A percentile compares a stretch with the other conserved stretches of the same genome.
Evolutionary conservation across 2,113 vertebrate species (phyloP).

Genomic region (Varanus komodoensis): DNA sequence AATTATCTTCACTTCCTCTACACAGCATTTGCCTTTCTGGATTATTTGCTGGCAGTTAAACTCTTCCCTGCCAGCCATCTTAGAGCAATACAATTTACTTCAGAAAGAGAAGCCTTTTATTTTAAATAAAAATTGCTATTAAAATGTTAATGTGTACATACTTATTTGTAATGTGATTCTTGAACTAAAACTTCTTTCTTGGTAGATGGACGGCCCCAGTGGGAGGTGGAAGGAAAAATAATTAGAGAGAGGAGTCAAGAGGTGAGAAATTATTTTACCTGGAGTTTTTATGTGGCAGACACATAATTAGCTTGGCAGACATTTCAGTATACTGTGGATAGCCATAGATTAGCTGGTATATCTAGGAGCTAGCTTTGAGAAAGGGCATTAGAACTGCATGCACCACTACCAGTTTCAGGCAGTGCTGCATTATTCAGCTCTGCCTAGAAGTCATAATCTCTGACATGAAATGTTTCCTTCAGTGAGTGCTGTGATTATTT

Average conservation of each 20-base stretch:
- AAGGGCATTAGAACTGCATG: neutral
- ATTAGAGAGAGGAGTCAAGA: slow-evolving; percentile 94
- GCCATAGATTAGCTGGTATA: neutral
- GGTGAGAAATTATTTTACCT: slow-evolving; percentile 82
- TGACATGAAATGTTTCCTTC: neutral
- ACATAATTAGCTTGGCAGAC: slow-evolving; percentile 30
- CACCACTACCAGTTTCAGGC: neutral
- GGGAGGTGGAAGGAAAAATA: slow-evolving; percentile 98
- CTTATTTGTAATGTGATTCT: slow-evolving; percentile 7
- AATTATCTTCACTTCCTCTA: neutral
- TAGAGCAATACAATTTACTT: neutral
- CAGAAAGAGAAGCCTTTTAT: neutral
- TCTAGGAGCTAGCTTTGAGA: neutral
- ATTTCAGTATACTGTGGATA: neutral
- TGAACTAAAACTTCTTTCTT: slow-evolving; percentile 72
- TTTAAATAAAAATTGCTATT: neutral
- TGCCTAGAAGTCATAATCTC: neutral
- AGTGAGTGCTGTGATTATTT: neutral
- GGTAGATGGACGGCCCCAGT: slow-evolving; percentile 95
- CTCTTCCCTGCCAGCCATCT: neutral
- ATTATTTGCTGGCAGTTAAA: neutral
- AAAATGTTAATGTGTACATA: neutral
- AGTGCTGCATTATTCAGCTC: neutral
- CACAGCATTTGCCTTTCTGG: neutral
- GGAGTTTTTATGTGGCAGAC: slow-evolving; percentile 38